phyloP scores from a whole-genome alignment of 2,888 invertebrate genomes.

The Pecten maximus region DNA sequence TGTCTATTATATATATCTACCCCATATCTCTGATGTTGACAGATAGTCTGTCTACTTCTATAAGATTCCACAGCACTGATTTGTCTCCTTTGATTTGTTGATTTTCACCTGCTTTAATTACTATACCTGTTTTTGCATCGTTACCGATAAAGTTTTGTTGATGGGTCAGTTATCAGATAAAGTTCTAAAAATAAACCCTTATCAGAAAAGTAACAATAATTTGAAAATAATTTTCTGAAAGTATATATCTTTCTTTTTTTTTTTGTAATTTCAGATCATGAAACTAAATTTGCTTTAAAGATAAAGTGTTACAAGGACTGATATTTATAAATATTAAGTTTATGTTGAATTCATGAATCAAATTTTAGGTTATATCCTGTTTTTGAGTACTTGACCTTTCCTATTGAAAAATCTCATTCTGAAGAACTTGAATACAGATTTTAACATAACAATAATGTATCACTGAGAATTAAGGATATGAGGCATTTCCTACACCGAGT shows the following conservation, averaged over 20 bases:
- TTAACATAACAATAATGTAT: not conserved
- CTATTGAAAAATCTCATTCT: not conserved
- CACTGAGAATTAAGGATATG: not conserved
- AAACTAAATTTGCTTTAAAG: not conserved
- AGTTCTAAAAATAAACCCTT: not conserved
- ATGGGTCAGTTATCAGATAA: not conserved
- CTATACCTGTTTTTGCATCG: no score
- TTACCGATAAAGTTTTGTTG: not conserved
- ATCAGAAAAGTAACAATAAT: not conserved
- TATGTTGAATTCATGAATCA: not conserved
- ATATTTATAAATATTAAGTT: not conserved
- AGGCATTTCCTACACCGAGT: not conserved
- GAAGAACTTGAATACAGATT: not conserved
- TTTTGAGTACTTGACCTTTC: not conserved
- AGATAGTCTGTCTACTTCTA: not conserved
- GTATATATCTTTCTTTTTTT: no score
- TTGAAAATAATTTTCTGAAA: no score
- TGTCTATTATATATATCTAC: not conserved
- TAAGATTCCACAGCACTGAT: no score
- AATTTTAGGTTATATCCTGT: not conserved
- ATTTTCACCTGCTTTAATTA: no score
- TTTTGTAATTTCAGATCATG: no score
- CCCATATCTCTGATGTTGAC: not conserved
- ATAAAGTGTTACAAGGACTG: no score
- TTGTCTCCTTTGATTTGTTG: no score